Conservation (phyloP, 1,140 invertebrate species). For the Parapsyche elsis region DNA sequence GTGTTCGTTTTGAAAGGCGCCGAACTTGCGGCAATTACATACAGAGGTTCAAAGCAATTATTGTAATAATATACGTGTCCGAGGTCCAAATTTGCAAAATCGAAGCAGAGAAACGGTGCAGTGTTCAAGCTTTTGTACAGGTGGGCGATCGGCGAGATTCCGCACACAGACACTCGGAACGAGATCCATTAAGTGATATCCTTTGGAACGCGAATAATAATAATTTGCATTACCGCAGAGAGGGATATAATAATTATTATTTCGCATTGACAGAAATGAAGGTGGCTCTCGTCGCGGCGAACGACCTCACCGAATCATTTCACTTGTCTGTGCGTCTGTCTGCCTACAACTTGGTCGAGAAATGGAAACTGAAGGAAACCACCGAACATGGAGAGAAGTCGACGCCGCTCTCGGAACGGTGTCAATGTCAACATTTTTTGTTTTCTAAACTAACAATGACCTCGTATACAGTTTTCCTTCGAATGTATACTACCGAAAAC, state of each 20-base stretch:
- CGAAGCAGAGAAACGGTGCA: too few species aligned
- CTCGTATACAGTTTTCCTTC: not conserved
- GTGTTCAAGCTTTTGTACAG: not conserved
- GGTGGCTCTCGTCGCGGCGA: not conserved
- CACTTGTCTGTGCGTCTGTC: not conserved
- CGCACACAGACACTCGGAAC: slow-evolving; percentile 14
- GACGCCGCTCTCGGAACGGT: slow-evolving; percentile 1
- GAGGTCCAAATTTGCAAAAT: too few species aligned
- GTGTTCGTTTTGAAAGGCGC: too few species aligned
- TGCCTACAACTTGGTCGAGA: not conserved
- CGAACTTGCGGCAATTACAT: too few species aligned
- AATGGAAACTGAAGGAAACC: slow-evolving; percentile 1
- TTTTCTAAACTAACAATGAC: not conserved
- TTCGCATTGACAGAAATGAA: not conserved
- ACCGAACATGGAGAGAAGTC: slow-evolving; percentile 2
- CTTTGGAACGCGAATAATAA: not conserved
- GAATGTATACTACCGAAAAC: not conserved
- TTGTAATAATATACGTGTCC: too few species aligned
- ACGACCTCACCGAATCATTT: slow-evolving; percentile 29
- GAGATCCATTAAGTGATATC: slow-evolving; percentile 27
- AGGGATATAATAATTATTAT: not conserved
- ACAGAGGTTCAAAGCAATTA: too few species aligned
- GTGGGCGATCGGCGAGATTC: slow-evolving; percentile 26
- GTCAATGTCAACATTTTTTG: slow-evolving; percentile 17
- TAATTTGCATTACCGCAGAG: slow-evolving; percentile 2